A percentile compares a stretch with the other conserved stretches of the same genome.
Conservation (phyloP, 2,113 vertebrate species). For the Pelecanoides urinatrix region DNA sequence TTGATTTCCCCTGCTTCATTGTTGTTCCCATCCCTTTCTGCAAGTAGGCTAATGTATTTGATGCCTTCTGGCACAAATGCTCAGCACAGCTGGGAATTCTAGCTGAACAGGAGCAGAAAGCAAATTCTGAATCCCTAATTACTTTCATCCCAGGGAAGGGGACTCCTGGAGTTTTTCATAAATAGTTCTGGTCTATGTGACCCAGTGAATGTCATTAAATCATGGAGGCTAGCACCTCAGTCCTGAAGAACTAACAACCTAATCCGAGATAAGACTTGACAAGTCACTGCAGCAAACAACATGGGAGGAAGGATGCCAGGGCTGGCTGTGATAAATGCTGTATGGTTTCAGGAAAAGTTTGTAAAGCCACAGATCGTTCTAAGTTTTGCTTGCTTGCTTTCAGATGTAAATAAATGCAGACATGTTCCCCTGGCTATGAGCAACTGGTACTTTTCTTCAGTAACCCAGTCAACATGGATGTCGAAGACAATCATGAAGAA, state of each 20-base stretch:
- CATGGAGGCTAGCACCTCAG: not conserved
- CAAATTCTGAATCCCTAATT: not conserved
- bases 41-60: not conserved
- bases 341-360: not conserved
- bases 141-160: not conserved
- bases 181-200: not conserved
- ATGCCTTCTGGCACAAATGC: not conserved
- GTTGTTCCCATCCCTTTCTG: not conserved
- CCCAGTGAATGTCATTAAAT: not conserved
- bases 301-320: not conserved
- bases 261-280: not conserved
- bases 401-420: not conserved
- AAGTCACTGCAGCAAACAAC: not conserved
- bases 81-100: not conserved
- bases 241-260: not conserved
- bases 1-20: not conserved
- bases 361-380: not conserved
- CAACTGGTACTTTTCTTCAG: not conserved
- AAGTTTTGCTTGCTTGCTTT: not conserved
- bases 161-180: not conserved
- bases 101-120: constrained; percentile 5
- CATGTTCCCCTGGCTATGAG: not conserved
- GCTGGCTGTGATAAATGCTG: not conserved
- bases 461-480: not conserved
- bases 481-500: not conserved